Percentiles rank a stretch among this genome's conserved stretches.
Evolutionary conservation across 2,888 invertebrate species (phyloP).

Genomic region (Falcaria lacertinaria): DNA sequence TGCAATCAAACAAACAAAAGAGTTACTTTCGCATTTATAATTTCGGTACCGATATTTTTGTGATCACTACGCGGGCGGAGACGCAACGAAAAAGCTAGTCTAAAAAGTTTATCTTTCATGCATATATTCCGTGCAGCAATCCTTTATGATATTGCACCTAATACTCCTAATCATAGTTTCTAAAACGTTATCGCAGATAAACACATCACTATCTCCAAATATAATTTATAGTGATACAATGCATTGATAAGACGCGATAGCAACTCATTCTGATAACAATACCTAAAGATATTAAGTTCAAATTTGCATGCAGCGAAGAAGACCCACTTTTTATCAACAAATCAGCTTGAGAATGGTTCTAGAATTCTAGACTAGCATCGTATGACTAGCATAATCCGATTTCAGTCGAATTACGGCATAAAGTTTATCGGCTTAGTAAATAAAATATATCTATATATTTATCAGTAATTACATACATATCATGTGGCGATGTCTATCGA

Average conservation of each 20-base stretch:
- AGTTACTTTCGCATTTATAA: no score
- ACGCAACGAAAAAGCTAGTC: no score
- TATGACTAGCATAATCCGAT: no score
- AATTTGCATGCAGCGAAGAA: neutral
- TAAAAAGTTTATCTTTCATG: constrained; percentile 3
- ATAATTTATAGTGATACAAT: constrained; percentile 2
- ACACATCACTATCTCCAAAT: constrained; percentile 13
- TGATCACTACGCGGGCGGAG: no score
- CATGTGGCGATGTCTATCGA: no score
- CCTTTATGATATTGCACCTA: constrained; percentile 17
- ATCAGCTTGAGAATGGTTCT: neutral
- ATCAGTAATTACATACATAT: no score
- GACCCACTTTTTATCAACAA: neutral
- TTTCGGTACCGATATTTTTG: no score
- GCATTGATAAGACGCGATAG: neutral
- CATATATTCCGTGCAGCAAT: constrained; percentile 12
- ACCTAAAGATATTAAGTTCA: neutral
- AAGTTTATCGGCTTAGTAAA: no score
- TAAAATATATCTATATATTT: no score
- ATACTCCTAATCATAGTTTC: constrained; percentile 22
- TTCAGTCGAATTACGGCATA: no score
- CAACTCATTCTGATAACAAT: neutral
- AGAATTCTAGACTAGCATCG: no score
- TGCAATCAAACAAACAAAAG: no score
- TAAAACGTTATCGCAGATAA: constrained; percentile 21